Conservation (phyloP, 2,797 vertebrate genomes). For the Hybognathus amarus region DNA sequence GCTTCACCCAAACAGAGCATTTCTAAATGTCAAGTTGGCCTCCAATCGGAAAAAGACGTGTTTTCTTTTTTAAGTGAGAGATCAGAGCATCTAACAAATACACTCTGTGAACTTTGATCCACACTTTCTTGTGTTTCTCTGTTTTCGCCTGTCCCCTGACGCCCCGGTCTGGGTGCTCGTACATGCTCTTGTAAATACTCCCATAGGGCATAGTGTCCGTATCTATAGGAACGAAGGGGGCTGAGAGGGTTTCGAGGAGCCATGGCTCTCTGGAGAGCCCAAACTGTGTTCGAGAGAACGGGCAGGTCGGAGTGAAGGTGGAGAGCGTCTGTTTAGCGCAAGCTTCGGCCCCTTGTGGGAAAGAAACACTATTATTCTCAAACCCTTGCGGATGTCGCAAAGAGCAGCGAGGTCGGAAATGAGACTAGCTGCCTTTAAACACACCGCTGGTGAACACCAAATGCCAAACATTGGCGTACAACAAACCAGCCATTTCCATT, state of each 20-base stretch:
- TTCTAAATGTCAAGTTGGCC: conserved; percentile 52
- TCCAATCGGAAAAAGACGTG: conserved; percentile 6
- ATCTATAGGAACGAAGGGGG: conserved; percentile 43
- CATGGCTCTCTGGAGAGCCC: conserved; percentile 31
- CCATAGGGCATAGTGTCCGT: conserved; percentile 19
- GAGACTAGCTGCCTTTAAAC: conserved; percentile 51
- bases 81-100: conserved; percentile 32
- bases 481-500: conserved; percentile 46
- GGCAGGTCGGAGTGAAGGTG: conserved; percentile 4
- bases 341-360: conserved; percentile 1
- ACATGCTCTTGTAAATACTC: conserved; percentile 47
- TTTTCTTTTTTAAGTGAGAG: conserved; percentile 47
- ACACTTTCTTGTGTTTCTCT: conserved; percentile 39
- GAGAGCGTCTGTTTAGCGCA: conserved; percentile 30
- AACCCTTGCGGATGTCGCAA: conserved; percentile 32
- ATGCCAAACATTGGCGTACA: conserved; percentile 25
- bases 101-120: conserved; percentile 29
- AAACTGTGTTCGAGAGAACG: conserved; percentile 19
- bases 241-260: conserved; percentile 17
- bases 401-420: conserved; percentile 46
- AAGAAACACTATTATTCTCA: conserved; percentile 43
- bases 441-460: conserved; percentile 49
- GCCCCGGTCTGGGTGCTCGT: neutral
- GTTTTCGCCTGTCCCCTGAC: neutral
- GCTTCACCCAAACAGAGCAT: neutral